These are phyloP conservation scores for Hermetia illucens DNA, from an alignment of 1,140 invertebrate genomes.

Conservation along the genomic window DNA sequence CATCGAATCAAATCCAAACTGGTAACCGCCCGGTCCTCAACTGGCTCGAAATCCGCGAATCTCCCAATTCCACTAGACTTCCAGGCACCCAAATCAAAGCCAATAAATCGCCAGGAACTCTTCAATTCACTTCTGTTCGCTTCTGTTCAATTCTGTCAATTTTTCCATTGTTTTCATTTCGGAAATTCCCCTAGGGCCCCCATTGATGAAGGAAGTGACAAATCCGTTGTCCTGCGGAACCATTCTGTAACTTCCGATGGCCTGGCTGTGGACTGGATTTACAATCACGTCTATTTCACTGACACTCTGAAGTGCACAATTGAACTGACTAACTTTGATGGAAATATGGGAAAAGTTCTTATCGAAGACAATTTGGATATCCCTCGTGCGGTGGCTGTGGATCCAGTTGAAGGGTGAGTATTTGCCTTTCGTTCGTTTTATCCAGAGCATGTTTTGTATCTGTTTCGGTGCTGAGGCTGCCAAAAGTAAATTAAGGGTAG, in stretches of 20 bases:
- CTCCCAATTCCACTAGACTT: too few relatives aligned
- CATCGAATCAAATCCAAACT: too few relatives aligned
- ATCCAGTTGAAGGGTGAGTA: conserved; percentile 79
- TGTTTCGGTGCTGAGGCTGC: too few relatives aligned
- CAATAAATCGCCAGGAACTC: too few relatives aligned
- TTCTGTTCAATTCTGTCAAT: conserved; percentile 1
- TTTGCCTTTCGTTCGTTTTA: too few relatives aligned
- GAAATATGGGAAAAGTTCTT: conserved; percentile 75
- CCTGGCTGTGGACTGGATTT: conserved; percentile 92
- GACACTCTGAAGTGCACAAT: conserved; percentile 85
- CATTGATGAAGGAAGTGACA: conserved; percentile 76
- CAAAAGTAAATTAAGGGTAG: too few relatives aligned
- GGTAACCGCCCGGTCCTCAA: too few relatives aligned
- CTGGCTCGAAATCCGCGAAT: too few relatives aligned
- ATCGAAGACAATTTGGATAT: conserved; percentile 75
- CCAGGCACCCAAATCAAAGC: too few relatives aligned
- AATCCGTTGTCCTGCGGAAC: conserved; percentile 64
- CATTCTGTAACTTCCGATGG: conserved; percentile 83
- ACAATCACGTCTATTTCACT: conserved; percentile 94
- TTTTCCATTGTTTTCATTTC: too few relatives aligned
- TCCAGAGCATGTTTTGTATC: too few relatives aligned
- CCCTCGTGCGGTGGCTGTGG: conserved; percentile 86
- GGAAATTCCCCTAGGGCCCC: conserved; percentile 53
- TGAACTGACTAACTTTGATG: conserved; percentile 75
- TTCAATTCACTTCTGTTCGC: too few relatives aligned